These are phyloP conservation scores for Pangasius mekongensis DNA, from an alignment of 2,797 vertebrate genomes.

Conservation along the genomic window DNA sequence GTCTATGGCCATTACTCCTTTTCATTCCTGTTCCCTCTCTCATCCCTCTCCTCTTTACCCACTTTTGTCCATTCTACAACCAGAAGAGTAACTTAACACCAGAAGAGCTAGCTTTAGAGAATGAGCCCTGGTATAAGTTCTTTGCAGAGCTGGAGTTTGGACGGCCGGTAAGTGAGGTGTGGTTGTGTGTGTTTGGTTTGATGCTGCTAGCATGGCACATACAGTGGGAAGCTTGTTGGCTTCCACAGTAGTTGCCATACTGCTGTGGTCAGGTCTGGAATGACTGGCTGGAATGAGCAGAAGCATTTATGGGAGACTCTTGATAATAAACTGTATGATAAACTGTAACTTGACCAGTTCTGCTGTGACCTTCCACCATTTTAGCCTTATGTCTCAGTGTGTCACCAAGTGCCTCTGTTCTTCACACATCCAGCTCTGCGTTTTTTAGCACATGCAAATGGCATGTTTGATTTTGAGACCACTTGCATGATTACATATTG, in stretches of 20 bases:
- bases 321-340: not conserved
- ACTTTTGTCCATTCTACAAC: constrained; percentile 38
- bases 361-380: constrained; percentile 37
- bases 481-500: constrained; percentile 41
- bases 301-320: constrained; percentile 11
- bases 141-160: constrained; percentile 93
- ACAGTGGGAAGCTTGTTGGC: constrained; percentile 45
- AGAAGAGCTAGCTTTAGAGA: constrained; percentile 92
- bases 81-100: constrained; percentile 82
- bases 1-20: constrained; percentile 63
- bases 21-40: constrained; percentile 53
- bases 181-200: constrained; percentile 57
- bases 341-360: constrained; percentile 10
- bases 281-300: constrained; percentile 47
- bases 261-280: constrained; percentile 39
- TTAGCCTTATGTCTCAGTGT: constrained; percentile 28
- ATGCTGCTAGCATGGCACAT: constrained; percentile 47
- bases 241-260: constrained; percentile 22
- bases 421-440: constrained; percentile 20
- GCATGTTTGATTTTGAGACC: constrained; percentile 24
- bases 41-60: constrained; percentile 19
- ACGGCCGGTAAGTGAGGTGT: constrained; percentile 87
- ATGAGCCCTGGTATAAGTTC: constrained; percentile 93
- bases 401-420: constrained; percentile 10
- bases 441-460: not conserved